These are phyloP conservation scores for Lamellibrachia luymesi DNA, from an alignment of 1,140 invertebrate species.

Conservation along the genomic window DNA sequence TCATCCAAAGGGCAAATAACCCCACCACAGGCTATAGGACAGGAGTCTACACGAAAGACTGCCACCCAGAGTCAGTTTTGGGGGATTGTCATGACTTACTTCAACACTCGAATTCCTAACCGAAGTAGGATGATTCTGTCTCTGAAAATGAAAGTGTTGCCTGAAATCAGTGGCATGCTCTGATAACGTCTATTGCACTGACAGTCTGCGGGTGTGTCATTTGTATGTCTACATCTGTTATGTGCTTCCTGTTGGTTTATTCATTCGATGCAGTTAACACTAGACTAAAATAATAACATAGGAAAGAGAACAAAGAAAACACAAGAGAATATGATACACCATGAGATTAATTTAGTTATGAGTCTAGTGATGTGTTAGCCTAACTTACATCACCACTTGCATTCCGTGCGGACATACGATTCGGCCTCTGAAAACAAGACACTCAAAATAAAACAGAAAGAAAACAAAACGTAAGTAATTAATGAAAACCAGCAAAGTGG, in stretches of 20 bases:
- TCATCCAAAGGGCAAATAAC: background rate
- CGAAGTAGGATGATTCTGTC: background rate
- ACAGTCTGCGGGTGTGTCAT: background rate
- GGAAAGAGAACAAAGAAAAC: background rate
- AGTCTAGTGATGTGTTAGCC: background rate
- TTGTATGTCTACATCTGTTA: background rate
- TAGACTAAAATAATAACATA: background rate
- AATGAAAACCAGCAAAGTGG: background rate
- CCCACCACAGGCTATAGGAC: background rate
- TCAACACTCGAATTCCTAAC: constrained; percentile 4
- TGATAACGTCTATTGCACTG: background rate
- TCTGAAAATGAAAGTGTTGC: background rate
- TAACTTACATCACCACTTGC: background rate
- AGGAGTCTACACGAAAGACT: background rate
- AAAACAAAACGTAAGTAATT: background rate
- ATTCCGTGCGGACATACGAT: background rate
- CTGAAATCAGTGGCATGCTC: background rate
- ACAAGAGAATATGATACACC: background rate
- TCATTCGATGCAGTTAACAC: background rate
- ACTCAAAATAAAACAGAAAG: background rate
- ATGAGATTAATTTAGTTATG: background rate
- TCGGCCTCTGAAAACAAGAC: background rate
- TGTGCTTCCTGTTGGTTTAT: background rate
- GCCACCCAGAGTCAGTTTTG: background rate
- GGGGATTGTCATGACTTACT: background rate